A percentile compares a stretch with the other conserved stretches of the same genome.
Conservation (phyloP, 2,113 vertebrate genomes). For the Syrrhaptes paradoxus region DNA sequence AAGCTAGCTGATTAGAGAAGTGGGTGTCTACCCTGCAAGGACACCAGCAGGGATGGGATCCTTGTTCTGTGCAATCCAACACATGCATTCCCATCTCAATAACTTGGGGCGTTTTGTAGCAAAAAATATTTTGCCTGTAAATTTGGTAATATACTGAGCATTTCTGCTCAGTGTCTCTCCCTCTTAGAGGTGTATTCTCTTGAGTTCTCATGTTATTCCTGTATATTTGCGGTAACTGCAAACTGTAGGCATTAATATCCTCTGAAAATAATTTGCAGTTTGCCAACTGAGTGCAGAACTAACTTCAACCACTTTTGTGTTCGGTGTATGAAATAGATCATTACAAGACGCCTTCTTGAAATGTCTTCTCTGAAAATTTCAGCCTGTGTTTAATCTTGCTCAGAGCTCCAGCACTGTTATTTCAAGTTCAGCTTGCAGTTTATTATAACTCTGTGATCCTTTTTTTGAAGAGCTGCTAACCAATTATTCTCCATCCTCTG, state of each 20-base stretch:
- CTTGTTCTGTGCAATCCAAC: background rate
- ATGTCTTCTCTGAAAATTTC: background rate
- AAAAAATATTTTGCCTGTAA: background rate
- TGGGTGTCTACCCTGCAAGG: background rate
- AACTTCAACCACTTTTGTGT: background rate
- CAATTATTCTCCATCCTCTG: slow-evolving; percentile 52
- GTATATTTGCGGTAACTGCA: background rate
- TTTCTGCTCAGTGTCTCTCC: background rate
- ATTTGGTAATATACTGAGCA: background rate
- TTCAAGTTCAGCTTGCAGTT: slow-evolving; percentile 24
- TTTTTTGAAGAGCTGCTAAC: slow-evolving; percentile 60
- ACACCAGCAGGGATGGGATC: background rate
- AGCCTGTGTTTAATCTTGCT: slow-evolving; percentile 38
- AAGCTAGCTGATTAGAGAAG: background rate
- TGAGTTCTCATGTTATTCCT: background rate
- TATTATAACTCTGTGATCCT: slow-evolving; percentile 7
- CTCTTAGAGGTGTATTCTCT: background rate
- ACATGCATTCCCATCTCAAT: background rate
- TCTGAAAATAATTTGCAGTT: background rate
- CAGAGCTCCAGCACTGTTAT: slow-evolving; percentile 7
- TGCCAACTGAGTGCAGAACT: background rate
- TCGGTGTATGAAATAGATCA: background rate
- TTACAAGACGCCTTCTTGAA: background rate
- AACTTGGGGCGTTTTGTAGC: slow-evolving; percentile 1
- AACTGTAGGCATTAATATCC: background rate